These are phyloP conservation scores for Pseudanteris insignis DNA, from an alignment of 2,888 invertebrate species.

Conservation along the genomic window DNA sequence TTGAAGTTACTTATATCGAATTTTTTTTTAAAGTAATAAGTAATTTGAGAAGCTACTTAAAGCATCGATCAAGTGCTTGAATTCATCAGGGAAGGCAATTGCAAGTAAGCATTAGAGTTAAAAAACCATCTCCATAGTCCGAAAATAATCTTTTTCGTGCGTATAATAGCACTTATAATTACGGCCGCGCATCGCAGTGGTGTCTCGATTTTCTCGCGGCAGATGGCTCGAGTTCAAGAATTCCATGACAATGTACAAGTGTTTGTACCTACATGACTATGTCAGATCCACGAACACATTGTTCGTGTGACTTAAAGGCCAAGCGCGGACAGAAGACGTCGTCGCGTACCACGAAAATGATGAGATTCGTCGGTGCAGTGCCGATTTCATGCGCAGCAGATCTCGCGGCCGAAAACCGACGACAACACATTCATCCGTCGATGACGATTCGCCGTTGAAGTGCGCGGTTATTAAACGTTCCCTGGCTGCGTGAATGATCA, in stretches of 20 bases:
- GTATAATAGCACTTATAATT: constrained; percentile 37
- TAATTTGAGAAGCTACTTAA: too few species aligned
- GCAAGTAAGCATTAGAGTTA: too few species aligned
- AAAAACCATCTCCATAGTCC: too few species aligned
- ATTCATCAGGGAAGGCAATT: too few species aligned
- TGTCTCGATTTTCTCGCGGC: constrained; percentile 33
- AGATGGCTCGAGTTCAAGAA: constrained; percentile 50
- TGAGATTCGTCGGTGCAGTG: constrained; percentile 30
- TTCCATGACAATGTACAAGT: constrained; percentile 43
- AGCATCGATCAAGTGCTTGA: too few species aligned
- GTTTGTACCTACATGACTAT: constrained; percentile 44
- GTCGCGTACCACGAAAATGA: constrained; percentile 39
- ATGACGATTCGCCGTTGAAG: too few species aligned
- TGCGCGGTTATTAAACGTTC: not conserved
- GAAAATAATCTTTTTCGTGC: constrained; percentile 34
- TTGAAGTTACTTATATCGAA: too few species aligned
- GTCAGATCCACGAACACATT: constrained; percentile 53
- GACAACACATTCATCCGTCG: too few species aligned
- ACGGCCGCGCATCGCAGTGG: constrained; percentile 15
- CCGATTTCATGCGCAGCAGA: constrained; percentile 40
- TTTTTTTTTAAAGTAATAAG: too few species aligned
- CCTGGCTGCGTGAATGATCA: not conserved
- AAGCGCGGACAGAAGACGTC: constrained; percentile 47
- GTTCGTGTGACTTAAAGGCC: constrained; percentile 48
- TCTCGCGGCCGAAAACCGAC: not conserved